Conservation (phyloP, 2,797 vertebrate species). For the Synaphobranchus kaupii region DNA sequence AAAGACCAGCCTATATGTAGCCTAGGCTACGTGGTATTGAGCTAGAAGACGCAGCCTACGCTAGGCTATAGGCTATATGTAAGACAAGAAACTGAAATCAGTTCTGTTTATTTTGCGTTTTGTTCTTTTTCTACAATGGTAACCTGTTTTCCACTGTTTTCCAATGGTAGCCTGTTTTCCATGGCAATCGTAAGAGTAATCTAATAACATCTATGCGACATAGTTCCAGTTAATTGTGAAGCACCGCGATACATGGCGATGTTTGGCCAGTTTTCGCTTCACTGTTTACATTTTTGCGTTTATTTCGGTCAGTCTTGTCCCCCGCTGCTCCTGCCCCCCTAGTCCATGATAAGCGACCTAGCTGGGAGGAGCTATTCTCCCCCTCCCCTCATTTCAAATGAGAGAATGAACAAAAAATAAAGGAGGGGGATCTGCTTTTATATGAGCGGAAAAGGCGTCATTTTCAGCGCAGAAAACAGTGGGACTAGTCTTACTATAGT, state of each 20-base stretch:
- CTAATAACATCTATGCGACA: background rate
- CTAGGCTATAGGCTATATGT: background rate
- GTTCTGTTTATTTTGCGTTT: background rate
- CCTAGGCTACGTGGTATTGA: background rate
- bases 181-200: background rate
- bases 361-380: constrained; percentile 8
- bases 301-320: background rate
- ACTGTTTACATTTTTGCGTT: constrained; percentile 6
- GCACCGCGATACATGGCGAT: background rate
- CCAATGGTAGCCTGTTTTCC: too few species aligned
- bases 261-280: background rate
- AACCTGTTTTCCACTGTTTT: background rate
- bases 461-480: constrained; percentile 18
- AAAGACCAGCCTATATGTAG: background rate
- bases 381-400: constrained; percentile 5
- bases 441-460: constrained; percentile 26
- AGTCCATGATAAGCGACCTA: background rate
- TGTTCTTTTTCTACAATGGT: background rate
- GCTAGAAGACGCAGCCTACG: background rate
- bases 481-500: background rate
- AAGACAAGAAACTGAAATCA: background rate
- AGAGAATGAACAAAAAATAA: constrained; percentile 15
- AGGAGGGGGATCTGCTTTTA: background rate
- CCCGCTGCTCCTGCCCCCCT: constrained; percentile 8
- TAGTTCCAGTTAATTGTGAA: background rate